Base-by-base conservation (phyloP, 2,113 vertebrate genomes). In the Barbus barbus region DNA sequence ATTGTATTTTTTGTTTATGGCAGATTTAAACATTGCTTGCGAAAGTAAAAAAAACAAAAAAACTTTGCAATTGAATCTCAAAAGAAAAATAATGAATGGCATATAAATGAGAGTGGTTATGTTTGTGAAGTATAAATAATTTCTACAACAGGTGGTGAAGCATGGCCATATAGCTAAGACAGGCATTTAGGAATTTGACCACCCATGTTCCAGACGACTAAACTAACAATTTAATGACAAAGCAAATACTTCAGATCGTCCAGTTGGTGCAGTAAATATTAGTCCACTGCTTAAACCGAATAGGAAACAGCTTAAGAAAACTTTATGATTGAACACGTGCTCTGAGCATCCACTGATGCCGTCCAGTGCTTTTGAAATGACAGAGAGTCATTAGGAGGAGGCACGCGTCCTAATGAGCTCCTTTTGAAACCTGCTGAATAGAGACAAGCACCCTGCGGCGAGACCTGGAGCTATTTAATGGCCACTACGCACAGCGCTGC, bases 241-340 rank as follows among this genome's bases (percentile, higher is more conserved):
- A 60, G 33, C 38, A 86, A 89, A 90, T 75, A 85, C 53, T 33
- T 75, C 53, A 73, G 14, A 61, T 31, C 72, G 44, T 83, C 60
- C 44, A 86, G 24, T 91, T 90, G 9, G 16, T 44, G 24, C 36
- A 22, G 88, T 91, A 92, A 94, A 92, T 90, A 92, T 93, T 90
- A 92, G 89, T 38, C 74, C 51, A 79, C 24, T 65, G 13, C 36
- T 82, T 82, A 65, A 78, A 81, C 53, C 79, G 26, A 83, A 82
- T 80, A 78, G 83, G 90, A 73, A 88, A 88, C 87, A 86, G 92
- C 89, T 94, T 93, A 83, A 88, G 86, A 36, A 67, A 89, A 90
- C 86, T 89, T 93, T 90, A 90, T 91, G 93, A 93, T 93, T 93
- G 90, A 87, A 92, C 91, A 94, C 89, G 89, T 95, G 92, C 91